Conservation (phyloP, 2,888 invertebrate species). For the Zygaena filipendulae region DNA sequence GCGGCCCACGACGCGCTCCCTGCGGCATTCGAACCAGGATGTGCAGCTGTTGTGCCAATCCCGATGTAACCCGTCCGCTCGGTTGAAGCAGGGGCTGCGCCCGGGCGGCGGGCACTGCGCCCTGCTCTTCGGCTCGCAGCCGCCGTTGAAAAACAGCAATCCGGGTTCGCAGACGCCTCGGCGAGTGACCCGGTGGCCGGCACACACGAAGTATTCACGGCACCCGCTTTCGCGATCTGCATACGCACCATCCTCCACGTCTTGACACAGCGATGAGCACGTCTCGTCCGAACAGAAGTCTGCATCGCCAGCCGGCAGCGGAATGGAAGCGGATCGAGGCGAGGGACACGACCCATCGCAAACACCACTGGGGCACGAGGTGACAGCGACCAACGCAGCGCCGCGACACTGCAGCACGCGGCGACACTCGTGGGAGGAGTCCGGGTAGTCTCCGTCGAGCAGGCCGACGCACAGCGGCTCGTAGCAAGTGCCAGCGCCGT, state of each 20-base stretch:
- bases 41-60: conserved; percentile 57
- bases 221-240: conserved; percentile 64
- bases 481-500: conserved; percentile 67
- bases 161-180: conserved; percentile 66
- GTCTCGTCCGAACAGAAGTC: conserved; percentile 59
- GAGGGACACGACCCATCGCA: conserved; percentile 42
- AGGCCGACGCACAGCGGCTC: conserved; percentile 70
- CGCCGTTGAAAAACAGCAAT: conserved; percentile 57
- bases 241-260: conserved; percentile 65
- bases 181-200: conserved; percentile 55
- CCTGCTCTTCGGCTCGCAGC: conserved; percentile 52
- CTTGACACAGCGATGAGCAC: conserved; percentile 58
- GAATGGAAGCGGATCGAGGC: conserved; percentile 44
- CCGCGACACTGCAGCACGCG: conserved; percentile 59
- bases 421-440: conserved; percentile 67
- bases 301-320: conserved; percentile 61
- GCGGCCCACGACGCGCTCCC: conserved; percentile 46
- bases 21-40: conserved; percentile 59
- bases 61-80: conserved; percentile 49
- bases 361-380: conserved; percentile 32
- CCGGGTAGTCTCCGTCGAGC: conserved; percentile 66
- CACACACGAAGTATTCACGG: conserved; percentile 69
- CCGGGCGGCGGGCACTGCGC: conserved; percentile 56
- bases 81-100: conserved; percentile 52
- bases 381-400: conserved; percentile 44